phyloP scores from a whole-genome alignment of 2,888 invertebrate species.

The Zhuqinia jingwanae region DNA sequence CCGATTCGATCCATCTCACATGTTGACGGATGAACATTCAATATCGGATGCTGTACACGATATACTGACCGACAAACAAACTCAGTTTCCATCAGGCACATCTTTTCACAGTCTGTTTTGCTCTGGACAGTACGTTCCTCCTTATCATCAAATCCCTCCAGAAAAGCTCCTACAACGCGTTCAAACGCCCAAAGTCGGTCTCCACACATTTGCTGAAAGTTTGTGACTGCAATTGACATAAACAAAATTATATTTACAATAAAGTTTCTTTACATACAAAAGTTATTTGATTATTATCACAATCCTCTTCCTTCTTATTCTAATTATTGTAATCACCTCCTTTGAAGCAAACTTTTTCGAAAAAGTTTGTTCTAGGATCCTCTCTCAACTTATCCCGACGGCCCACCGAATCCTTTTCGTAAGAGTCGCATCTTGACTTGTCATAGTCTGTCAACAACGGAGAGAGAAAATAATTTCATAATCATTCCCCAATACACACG shows the following conservation, averaged over 20 bases:
- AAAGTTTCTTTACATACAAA: neutral
- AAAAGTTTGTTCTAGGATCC: conserved; percentile 81
- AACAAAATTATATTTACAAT: neutral
- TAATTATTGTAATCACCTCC: conserved; percentile 79
- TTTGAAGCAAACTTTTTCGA: conserved; percentile 81
- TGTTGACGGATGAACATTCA: neutral
- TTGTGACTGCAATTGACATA: conserved; percentile 79
- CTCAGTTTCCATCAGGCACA: conserved; percentile 82
- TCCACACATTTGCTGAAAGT: conserved; percentile 81
- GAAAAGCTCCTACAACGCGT: conserved; percentile 81
- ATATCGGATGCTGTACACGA: no score
- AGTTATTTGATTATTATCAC: neutral
- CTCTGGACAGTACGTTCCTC: conserved; percentile 81
- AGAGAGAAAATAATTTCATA: conserved; percentile 15
- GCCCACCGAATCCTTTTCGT: conserved; percentile 80
- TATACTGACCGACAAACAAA: conserved; percentile 82
- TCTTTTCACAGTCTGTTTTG: conserved; percentile 82
- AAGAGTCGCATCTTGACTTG: conserved; percentile 81
- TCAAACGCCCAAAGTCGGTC: conserved; percentile 83
- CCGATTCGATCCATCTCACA: neutral
- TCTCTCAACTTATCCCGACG: conserved; percentile 80
- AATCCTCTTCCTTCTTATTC: neutral
- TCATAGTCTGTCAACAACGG: conserved; percentile 80
- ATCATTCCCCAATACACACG: neutral
- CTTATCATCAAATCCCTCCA: conserved; percentile 81